Evolutionary conservation across 2,797 vertebrate species (phyloP).

Genomic region (Trachurus trachurus): DNA sequence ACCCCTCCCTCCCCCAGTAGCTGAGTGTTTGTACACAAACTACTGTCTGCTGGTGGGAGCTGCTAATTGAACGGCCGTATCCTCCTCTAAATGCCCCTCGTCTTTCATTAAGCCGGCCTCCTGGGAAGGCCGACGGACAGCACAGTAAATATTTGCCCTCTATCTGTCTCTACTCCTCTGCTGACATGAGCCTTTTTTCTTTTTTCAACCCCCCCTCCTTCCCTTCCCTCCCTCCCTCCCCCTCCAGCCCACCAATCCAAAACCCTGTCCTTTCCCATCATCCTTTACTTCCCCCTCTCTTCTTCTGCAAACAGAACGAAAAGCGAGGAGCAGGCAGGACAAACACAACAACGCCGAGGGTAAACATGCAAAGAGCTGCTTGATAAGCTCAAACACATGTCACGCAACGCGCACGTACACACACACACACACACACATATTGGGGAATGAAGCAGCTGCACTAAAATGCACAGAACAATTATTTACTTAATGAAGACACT

Average conservation of each 20-base stretch:
- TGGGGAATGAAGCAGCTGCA: constrained; percentile 38
- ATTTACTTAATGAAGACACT: constrained; percentile 27
- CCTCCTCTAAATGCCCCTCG: constrained; percentile 56
- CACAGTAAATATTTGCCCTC: constrained; percentile 75
- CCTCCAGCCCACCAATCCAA: background rate
- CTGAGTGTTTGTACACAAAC: constrained; percentile 72
- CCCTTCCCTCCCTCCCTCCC: background rate
- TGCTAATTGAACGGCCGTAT: constrained; percentile 69
- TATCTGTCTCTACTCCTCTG: constrained; percentile 62
- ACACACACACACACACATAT: background rate
- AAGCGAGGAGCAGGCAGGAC: constrained; percentile 46
- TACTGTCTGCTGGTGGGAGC: constrained; percentile 67
- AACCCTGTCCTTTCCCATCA: constrained; percentile 25
- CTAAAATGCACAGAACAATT: constrained; percentile 19
- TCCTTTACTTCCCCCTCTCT: constrained; percentile 21
- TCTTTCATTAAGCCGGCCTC: constrained; percentile 70
- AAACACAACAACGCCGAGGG: constrained; percentile 48
- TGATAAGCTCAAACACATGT: constrained; percentile 63
- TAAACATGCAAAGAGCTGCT: constrained; percentile 63
- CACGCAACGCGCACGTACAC: constrained; percentile 9
- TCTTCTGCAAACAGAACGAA: constrained; percentile 64
- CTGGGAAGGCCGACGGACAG: constrained; percentile 52
- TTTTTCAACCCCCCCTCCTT: background rate
- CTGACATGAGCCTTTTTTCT: constrained; percentile 51
- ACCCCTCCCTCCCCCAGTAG: constrained; percentile 13